phyloP scores from a whole-genome alignment of 2,797 vertebrate species.

The Pseudochaenichthys georgianus region DNA sequence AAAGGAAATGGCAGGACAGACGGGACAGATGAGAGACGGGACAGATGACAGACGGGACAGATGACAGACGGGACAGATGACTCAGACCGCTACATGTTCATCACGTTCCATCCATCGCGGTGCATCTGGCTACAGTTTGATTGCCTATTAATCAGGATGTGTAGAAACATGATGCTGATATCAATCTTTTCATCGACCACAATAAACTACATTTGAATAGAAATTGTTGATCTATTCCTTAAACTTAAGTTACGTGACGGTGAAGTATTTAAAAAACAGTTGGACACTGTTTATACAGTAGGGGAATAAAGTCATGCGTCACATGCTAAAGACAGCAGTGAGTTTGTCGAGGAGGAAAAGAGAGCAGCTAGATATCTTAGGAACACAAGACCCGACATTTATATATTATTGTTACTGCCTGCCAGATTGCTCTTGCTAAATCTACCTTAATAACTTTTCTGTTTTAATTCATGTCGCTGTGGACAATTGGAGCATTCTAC shows the following conservation, averaged over 20 bases:
- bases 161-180: background rate
- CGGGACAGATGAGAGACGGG: background rate
- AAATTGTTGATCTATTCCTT: too few relatives aligned
- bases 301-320: too few relatives aligned
- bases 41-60: too few relatives aligned
- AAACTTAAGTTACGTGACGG: too few relatives aligned
- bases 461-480: background rate
- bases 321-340: too few relatives aligned
- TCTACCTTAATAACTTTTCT: background rate
- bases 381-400: background rate
- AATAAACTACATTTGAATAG: too few relatives aligned
- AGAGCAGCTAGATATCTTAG: too few relatives aligned
- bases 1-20: background rate
- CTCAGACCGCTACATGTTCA: slow-evolving; percentile 25
- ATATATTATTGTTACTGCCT: background rate
- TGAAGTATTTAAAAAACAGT: too few relatives aligned
- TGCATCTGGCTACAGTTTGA: slow-evolving; percentile 10
- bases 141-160: slow-evolving; percentile 16
- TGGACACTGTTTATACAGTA: too few relatives aligned
- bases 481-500: background rate
- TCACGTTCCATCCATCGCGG: background rate
- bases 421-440: background rate
- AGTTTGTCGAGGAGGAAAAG: too few relatives aligned
- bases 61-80: slow-evolving; percentile 3
- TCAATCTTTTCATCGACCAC: too few relatives aligned